These are phyloP conservation scores for Halcyon smyrnensis DNA, from an alignment of 2,797 vertebrate genomes.

Conservation along the genomic window DNA sequence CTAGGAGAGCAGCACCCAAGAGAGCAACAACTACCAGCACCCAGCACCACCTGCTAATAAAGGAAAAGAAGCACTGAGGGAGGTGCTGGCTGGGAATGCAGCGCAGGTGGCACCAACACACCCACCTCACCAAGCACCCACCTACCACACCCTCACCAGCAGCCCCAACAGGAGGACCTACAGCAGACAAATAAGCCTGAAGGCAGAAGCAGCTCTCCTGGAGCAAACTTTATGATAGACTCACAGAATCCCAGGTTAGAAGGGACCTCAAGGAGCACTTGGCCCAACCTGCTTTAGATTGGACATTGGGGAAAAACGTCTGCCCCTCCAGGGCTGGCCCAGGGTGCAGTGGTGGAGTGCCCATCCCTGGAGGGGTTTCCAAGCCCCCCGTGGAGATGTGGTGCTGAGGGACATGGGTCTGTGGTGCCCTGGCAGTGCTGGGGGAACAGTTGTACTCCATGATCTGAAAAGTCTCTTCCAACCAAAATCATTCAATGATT, in stretches of 20 bases:
- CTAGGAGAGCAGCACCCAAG: neutral
- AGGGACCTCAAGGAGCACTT: neutral
- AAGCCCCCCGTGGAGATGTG: neutral
- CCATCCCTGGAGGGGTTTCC: neutral
- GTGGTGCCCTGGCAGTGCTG: neutral
- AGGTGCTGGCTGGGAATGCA: neutral
- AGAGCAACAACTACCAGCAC: accelerated
- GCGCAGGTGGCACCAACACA: neutral
- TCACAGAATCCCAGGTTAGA: no score
- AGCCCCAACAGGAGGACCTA: neutral
- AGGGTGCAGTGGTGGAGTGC: neutral
- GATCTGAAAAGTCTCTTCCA: neutral
- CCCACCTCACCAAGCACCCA: neutral
- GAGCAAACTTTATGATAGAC: neutral
- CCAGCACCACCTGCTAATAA: accelerated
- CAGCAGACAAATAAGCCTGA: neutral
- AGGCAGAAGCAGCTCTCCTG: neutral
- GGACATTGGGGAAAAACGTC: neutral
- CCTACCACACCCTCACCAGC: neutral
- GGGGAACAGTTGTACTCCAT: neutral
- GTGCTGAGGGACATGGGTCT: neutral
- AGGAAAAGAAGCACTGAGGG: accelerated
- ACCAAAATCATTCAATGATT: neutral
- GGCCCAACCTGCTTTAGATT: no score
- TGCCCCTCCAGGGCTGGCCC: neutral